Evolutionary conservation across 1,140 invertebrate species (phyloP).

Genomic region (Zaprionus kolodkinae): DNA sequence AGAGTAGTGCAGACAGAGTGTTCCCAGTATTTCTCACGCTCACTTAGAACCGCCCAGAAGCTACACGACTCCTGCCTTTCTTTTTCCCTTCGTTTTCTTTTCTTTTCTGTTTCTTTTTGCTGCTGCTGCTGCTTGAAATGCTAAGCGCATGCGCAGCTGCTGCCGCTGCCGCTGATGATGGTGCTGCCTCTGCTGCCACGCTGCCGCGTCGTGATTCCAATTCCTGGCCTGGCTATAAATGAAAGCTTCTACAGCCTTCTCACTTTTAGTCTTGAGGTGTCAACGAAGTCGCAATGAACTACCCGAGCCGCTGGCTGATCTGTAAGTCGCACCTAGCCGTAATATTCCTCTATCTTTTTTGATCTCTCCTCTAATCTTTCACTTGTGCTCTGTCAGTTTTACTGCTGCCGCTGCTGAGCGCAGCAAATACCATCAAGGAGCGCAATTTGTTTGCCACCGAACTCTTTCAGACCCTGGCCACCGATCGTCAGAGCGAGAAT

Average conservation of each 20-base stretch:
- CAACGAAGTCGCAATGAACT: constrained; percentile 70
- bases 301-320: constrained; percentile 34
- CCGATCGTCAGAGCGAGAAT: constrained; percentile 77
- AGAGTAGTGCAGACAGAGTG: constrained; percentile 14
- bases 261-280: constrained; percentile 77
- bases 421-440: constrained; percentile 72
- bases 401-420: constrained; percentile 24
- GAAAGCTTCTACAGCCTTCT: constrained; percentile 65
- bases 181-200: constrained; percentile 17
- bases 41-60: constrained; percentile 48
- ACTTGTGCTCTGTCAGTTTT: constrained; percentile 24
- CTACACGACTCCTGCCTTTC: constrained; percentile 27
- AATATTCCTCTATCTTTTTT: too few species aligned
- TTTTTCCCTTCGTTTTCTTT: constrained; percentile 2
- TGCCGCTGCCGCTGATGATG: not conserved
- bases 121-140: constrained; percentile 50
- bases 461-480: constrained; percentile 79
- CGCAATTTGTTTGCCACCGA: constrained; percentile 80
- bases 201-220: constrained; percentile 44
- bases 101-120: constrained; percentile 20
- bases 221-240: constrained; percentile 75
- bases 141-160: constrained; percentile 50
- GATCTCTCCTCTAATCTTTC: not conserved
- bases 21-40: constrained; percentile 60
- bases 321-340: constrained; percentile 48